Evolutionary conservation across 2,888 invertebrate species (phyloP), one percentile per base, ranked within the genome.

Genomic region (Malthinus flaveolus): DNA sequence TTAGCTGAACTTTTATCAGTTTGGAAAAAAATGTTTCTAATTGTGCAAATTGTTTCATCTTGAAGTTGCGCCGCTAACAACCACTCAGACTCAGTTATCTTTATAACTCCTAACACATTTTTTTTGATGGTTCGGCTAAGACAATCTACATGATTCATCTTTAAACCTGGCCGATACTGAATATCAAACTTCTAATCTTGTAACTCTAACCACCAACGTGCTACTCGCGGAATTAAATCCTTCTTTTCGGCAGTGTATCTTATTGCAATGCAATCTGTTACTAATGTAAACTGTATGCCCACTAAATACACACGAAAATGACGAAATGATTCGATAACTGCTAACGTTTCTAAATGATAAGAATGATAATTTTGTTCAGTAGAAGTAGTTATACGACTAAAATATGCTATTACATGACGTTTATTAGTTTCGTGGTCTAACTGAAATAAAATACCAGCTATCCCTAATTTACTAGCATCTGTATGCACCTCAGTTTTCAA

Each of bases 361-460:
- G 34, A 34, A 3, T 34, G 5, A 10, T 34, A 34, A n/a, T 10
- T 1, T n/a, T 9, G 10, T 34, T 34, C 34, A n/a, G 34, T 34
- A n/a, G n/a, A n/a, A n/a, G n/a, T n/a, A n/a, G n/a, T 50, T 50
- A 42, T 39, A 3, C 50, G 33, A 11, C 50, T 50, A 34, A 5
- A 50, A 39, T 50, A 50, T 1, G 50, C 50, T 11, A 50, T 32
- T 10, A 12, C 39, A 23, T 42, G 45, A 34, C 10, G 13, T n/a
- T 53, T 46, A 15, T 33, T 35, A 10, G 32, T 46, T 6, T 23
- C 10, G 13, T 45, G 12, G 23, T 52, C 52, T 9, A 52, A 45
- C 32, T 53, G 53, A 23, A 53, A 46, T n/a, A 53, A 23, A 3
- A 53, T 53, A 10, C 53, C 46, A 9, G 34, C 53, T 15, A 44